Base-by-base conservation (phyloP, 1,140 invertebrate species). In the Apis dorsata region DNA sequence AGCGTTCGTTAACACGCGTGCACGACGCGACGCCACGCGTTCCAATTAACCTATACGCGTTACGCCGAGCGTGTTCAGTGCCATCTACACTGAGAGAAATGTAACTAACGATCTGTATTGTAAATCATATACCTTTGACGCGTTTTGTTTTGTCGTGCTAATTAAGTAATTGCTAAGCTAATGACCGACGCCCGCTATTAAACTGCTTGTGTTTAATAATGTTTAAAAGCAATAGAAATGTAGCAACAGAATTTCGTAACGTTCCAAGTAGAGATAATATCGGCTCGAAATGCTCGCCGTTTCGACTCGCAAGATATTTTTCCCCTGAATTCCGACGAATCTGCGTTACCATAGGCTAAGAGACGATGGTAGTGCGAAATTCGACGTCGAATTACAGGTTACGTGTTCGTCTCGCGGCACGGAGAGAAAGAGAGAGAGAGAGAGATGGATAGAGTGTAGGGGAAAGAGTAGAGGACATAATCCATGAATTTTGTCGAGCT, bases 321-420 rank as follows among this genome's bases (percentile, higher is more conserved):
- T 74, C 51, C 28, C 13, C 55, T 69, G 60, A 69, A 76, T 69
- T 44, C 28, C 79, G 21, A 51, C 13, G 44, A 53, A 75, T 34
- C 28, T 7, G 28, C 60, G n/a, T 0, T 21, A 4, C 3, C 13
- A 3, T 17, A 21, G 62, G 49, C 53, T 60, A 81, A 76, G 51
- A 60, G 10, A 17, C 59, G 60, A 83, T 55, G 65, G 13, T n/a
- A 21, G 68, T 51, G 57, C 15, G 75, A 79, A 71, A 79, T 79
- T 63, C 53, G 63, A 71, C 73, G 66, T 83, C 24, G 63, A 69
- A 77, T 81, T 77, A 66, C 44, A 21, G 53, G 49, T 69, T 76
- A 17, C 7, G 44, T 17, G 65, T 17, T 81, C n/a, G n/a, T n/a
- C 73, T 21, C 17, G 9, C 8, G 55, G 13, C 1, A 17, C 13